phyloP scores from a whole-genome alignment of 2,888 invertebrate genomes.

The Polydesmus complanatus region DNA sequence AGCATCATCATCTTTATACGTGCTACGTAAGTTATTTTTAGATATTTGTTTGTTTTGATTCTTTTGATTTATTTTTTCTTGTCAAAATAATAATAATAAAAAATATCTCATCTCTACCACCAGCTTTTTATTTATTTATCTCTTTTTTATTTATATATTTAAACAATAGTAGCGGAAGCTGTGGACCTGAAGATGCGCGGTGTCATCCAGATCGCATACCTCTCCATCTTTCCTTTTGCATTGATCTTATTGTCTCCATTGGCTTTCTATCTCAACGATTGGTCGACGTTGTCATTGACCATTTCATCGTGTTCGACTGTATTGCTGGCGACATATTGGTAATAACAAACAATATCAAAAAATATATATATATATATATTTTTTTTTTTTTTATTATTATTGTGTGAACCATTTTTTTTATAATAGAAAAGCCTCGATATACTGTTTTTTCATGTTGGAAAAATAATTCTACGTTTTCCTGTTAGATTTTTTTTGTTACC shows the following conservation, averaged over 20 bases:
- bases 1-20: background rate
- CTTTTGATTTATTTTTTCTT: background rate
- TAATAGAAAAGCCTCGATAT: too few species aligned
- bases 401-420: background rate
- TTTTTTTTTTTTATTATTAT: background rate
- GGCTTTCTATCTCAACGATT: background rate
- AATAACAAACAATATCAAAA: background rate
- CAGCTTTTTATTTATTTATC: too few species aligned
- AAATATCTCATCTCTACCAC: too few species aligned
- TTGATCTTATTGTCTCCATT: slow-evolving; percentile 1
- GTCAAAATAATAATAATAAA: too few species aligned
- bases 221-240: background rate
- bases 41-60: background rate
- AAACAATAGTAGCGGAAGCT: background rate
- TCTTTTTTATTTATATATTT: too few species aligned
- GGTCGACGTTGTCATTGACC: background rate
- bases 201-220: slow-evolving; percentile 1
- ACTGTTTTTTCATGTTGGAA: too few species aligned
- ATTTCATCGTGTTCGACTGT: background rate
- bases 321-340: background rate
- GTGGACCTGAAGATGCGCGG: background rate
- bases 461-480: too few species aligned
- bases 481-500: too few species aligned
- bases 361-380: too few species aligned
- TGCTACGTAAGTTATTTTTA: slow-evolving; percentile 3